Conservation (phyloP, 2,113 vertebrate genomes). For the Chlorodrepanis virens region DNA sequence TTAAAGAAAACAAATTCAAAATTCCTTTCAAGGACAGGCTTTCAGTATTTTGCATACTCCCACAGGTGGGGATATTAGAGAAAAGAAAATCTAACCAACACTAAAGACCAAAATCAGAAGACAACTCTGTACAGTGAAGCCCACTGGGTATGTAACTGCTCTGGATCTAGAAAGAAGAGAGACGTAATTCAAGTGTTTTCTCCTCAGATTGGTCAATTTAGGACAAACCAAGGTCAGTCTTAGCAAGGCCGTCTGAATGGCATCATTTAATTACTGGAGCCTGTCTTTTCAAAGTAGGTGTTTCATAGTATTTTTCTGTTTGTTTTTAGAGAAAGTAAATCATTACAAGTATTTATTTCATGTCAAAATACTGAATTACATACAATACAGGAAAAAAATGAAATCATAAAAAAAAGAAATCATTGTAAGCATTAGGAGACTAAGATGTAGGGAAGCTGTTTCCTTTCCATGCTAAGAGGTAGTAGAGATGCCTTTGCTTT, state of each 20-base stretch:
- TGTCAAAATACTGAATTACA: neutral
- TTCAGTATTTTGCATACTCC: neutral
- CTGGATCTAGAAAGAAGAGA: neutral
- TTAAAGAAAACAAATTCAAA: neutral
- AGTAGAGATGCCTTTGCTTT: neutral
- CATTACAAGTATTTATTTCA: neutral
- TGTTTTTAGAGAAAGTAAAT: neutral
- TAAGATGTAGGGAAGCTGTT: neutral
- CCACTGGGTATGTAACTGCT: neutral
- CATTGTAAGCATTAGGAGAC: neutral
- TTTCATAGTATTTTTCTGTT: neutral
- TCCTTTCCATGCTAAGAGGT: neutral
- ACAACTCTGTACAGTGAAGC: neutral
- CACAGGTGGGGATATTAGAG: neutral
- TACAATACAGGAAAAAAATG: neutral
- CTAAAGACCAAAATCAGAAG: neutral
- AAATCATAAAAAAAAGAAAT: neutral
- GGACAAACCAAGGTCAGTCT: neutral
- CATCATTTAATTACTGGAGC: neutral
- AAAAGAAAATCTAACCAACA: neutral
- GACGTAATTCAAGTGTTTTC: neutral
- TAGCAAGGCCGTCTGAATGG: neutral
- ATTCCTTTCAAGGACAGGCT: neutral
- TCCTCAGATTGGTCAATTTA: neutral
- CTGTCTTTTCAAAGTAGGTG: neutral